These are phyloP conservation scores for Notodonta dromedarius DNA, from an alignment of 2,888 invertebrate species.

Conservation along the genomic window DNA sequence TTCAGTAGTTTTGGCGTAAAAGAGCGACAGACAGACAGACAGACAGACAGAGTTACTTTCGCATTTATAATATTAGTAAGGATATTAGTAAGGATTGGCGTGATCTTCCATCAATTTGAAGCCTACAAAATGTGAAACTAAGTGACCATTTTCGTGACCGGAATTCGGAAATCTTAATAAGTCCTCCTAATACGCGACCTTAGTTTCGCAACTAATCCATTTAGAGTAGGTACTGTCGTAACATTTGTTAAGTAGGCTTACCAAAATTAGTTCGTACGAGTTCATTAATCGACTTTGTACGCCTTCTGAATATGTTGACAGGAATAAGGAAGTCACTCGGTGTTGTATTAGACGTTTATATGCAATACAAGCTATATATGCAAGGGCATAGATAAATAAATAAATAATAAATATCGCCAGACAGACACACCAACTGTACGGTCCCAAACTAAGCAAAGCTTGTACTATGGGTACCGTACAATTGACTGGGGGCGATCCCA, in stretches of 20 bases:
- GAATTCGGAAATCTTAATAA: background rate
- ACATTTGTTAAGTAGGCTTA: conserved; percentile 22
- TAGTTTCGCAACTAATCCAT: conserved; percentile 21
- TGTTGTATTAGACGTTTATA: background rate
- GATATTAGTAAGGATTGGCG: no score
- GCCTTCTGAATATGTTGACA: background rate
- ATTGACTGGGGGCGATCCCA: no score
- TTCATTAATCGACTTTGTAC: conserved; percentile 2
- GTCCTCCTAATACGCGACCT: background rate
- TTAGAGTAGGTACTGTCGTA: conserved; percentile 19
- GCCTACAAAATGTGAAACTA: conserved; percentile 1
- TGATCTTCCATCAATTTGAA: background rate
- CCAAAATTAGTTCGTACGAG: conserved; percentile 12
- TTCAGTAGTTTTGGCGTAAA: no score
- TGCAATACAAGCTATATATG: no score
- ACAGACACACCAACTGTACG: no score
- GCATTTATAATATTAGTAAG: no score
- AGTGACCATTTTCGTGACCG: background rate
- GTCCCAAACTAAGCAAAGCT: no score
- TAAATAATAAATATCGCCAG: no score
- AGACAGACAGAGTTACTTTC: no score
- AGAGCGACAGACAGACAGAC: no score
- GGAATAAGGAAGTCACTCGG: conserved; percentile 1
- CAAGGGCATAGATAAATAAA: no score
- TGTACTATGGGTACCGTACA: no score